Evolutionary conservation across 1,140 invertebrate species (phyloP).

Genomic region (Phymastichus coffea): DNA sequence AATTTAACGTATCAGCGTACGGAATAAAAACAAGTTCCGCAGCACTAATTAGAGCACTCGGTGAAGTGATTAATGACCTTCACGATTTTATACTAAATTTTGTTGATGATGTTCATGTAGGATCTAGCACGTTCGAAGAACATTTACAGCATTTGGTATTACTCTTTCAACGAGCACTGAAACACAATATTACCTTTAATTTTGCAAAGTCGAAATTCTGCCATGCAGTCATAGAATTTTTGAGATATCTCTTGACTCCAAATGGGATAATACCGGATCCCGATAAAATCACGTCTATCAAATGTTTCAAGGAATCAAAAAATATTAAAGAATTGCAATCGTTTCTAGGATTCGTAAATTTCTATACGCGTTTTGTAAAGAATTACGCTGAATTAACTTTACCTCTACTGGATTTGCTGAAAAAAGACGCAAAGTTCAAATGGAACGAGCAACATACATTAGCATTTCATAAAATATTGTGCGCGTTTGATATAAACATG

Average conservation of each 20-base stretch:
- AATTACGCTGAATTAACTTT: constrained; percentile 27
- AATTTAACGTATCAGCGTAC: background rate
- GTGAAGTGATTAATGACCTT: background rate
- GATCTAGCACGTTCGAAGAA: background rate
- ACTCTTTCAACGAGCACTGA: background rate
- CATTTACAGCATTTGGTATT: background rate
- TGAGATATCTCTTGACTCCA: background rate
- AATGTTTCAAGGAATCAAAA: constrained; percentile 29
- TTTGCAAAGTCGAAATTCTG: constrained; percentile 6
- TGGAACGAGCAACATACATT: background rate
- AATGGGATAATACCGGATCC: constrained; percentile 18
- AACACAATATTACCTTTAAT: constrained; percentile 10
- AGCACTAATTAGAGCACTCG: background rate
- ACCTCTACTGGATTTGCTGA: constrained; percentile 20
- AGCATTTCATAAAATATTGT: background rate
- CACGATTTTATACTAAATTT: background rate
- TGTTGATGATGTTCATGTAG: background rate
- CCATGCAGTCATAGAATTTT: constrained; percentile 6
- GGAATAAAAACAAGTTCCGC: background rate
- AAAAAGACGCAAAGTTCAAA: background rate
- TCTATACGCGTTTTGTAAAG: constrained; percentile 46
- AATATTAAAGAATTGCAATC: constrained; percentile 43
- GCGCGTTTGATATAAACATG: background rate
- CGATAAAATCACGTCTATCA: constrained; percentile 19
- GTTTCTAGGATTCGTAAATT: constrained; percentile 52